Conservation (phyloP, 2,797 vertebrate genomes). For the Chelon auratus region DNA sequence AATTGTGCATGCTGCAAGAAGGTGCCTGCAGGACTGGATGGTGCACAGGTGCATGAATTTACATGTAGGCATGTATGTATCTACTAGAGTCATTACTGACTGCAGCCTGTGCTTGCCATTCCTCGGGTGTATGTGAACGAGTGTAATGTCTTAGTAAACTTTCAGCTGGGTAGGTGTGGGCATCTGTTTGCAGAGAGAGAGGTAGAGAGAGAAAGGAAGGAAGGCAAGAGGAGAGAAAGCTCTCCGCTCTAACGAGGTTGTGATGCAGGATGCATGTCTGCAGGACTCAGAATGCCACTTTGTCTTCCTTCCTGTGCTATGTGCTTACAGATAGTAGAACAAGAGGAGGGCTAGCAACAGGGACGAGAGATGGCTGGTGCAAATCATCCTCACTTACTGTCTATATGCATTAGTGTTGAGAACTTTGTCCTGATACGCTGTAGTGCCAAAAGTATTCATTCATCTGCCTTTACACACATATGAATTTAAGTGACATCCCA, state of each 20-base stretch:
- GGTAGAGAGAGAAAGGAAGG: too few species aligned
- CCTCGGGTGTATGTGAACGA: conserved; percentile 7
- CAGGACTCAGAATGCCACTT: conserved; percentile 12
- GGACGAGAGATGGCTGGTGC: not conserved
- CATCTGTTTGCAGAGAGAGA: conserved; percentile 19
- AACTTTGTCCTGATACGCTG: too few species aligned
- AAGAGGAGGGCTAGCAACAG: not conserved
- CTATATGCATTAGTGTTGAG: too few species aligned
- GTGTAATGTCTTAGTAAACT: conserved; percentile 28
- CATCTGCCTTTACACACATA: too few species aligned
- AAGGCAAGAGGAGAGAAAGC: not conserved
- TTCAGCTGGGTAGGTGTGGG: conserved; percentile 41
- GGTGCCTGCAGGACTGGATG: not conserved
- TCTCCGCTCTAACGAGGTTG: conserved; percentile 46
- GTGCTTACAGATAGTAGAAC: conserved; percentile 1
- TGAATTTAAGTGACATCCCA: too few species aligned
- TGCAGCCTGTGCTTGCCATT: conserved; percentile 12
- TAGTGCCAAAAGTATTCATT: too few species aligned
- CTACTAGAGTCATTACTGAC: conserved; percentile 26
- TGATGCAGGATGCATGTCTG: conserved; percentile 37
- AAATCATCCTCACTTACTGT: not conserved
- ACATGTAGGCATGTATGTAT: not conserved
- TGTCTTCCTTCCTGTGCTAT: conserved; percentile 17
- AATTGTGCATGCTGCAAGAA: not conserved
- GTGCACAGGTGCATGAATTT: conserved; percentile 5